Evolutionary conservation across 2,113 vertebrate genomes (phyloP), one percentile per base, ranked within the genome.

Genomic region (Syngnathus floridae): DNA sequence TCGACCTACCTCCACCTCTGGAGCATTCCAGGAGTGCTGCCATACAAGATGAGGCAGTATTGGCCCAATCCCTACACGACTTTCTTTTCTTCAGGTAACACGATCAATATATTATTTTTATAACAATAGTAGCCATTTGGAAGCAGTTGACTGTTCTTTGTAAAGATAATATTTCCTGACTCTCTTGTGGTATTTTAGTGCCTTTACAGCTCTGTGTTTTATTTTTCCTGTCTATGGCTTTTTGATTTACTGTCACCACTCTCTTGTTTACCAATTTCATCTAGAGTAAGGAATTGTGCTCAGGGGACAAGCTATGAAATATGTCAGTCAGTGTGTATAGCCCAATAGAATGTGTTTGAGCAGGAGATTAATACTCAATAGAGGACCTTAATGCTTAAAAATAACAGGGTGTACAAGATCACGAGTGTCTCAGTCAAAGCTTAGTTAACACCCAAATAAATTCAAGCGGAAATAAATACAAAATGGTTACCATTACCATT

Each of bases 1-100:
- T 98, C 97, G 6, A 99, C 96, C 22, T 95, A 92, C 84, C 91
- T 99, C 68, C 95, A 99, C 75, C 92, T 91, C 66, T 94, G 94
- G 91, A 93, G 94, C 72, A 76, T 92, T 22, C 97, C 96, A 0
- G 95, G 97, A 3, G 91, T 97, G 65, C 83, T 98, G 37, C 95
- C 97, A 0, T 90, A 93, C 66, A 92, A 92, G 80, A 95, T 98
- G 95, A 92, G 91, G 66, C 91, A 92, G 62, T 86, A 92, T 71
- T 99, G 94, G 91, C 96, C 97, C 59, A 94, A 92, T 69, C 95
- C 95, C 2, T 93, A 85, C 49, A 85, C 89, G 52, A 92, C 89
- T 21, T 99, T 98, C 88, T 94, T 94, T 72, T 90, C 90, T 66
- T 92, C 95, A 91, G 95, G 97, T 98, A 78, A 61, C 37, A 10